phyloP scores from a whole-genome alignment of 1,140 invertebrate genomes.

The Euwallacea similis region DNA sequence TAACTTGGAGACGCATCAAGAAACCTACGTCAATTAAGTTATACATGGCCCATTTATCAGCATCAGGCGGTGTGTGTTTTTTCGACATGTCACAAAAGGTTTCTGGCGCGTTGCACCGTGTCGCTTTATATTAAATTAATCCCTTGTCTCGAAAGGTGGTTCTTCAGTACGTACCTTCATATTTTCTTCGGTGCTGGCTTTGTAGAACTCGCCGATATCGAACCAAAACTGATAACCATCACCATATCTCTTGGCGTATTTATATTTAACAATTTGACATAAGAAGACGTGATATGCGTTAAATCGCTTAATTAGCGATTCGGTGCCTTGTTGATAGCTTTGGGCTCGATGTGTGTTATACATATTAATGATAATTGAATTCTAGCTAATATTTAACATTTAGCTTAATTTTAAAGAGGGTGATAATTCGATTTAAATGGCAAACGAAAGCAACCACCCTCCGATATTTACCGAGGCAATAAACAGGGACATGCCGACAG shows the following conservation, averaged over 20 bases:
- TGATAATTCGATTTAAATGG: slow-evolving; percentile 27
- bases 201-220: slow-evolving; percentile 29
- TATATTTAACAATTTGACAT: slow-evolving; percentile 36
- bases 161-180: slow-evolving; percentile 46
- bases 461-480: slow-evolving; percentile 26
- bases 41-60: slow-evolving; percentile 43
- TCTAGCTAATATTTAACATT: too few relatives aligned
- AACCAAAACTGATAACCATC: slow-evolving; percentile 41
- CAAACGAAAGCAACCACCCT: slow-evolving; percentile 12
- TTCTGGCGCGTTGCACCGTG: slow-evolving; percentile 26
- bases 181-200: slow-evolving; percentile 29
- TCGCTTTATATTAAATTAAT: slow-evolving; percentile 28
- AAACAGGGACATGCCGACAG: slow-evolving; percentile 24
- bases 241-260: slow-evolving; percentile 34
- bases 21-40: slow-evolving; percentile 43
- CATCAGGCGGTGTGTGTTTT: slow-evolving; percentile 38
- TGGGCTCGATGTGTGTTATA: background rate
- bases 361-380: too few relatives aligned
- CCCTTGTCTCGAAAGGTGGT: slow-evolving; percentile 25
- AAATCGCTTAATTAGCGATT: slow-evolving; percentile 25
- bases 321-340: slow-evolving; percentile 1
- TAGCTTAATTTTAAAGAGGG: slow-evolving; percentile 10
- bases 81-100: slow-evolving; percentile 37
- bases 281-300: slow-evolving; percentile 29
- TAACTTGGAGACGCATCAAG: background rate